phyloP scores from a whole-genome alignment of 2,113 vertebrate species.

The Lophura nycthemera region DNA sequence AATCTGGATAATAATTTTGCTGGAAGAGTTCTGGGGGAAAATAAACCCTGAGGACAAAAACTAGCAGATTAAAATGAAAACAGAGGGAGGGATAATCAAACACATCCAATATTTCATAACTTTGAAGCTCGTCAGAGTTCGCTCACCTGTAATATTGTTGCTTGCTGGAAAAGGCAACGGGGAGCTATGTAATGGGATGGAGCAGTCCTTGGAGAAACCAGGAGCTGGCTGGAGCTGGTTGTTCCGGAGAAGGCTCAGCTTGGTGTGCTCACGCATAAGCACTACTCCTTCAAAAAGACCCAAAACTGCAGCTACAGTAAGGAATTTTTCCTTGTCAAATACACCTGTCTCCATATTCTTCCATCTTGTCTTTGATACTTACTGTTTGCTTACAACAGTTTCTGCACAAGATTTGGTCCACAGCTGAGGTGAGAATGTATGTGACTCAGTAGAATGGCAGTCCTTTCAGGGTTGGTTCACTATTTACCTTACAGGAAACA shows the following conservation, averaged over 20 bases:
- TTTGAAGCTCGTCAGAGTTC: background rate
- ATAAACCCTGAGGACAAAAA: background rate
- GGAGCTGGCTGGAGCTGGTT: background rate
- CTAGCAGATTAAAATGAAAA: background rate
- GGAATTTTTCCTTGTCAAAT: background rate
- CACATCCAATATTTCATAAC: background rate
- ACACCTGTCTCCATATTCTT: background rate
- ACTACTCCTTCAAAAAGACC: background rate
- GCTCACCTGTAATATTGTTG: background rate
- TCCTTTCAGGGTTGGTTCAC: background rate
- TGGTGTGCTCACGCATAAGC: background rate
- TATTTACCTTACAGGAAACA: background rate
- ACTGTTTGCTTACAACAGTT: too few relatives aligned
- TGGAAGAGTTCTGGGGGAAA: conserved; percentile 14
- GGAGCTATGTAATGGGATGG: background rate
- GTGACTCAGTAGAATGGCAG: background rate
- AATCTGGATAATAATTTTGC: conserved; percentile 38
- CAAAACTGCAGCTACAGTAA: background rate
- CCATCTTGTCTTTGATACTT: background rate
- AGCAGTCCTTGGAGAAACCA: background rate
- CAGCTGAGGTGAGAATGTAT: background rate
- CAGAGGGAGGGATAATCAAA: background rate
- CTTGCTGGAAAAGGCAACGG: background rate
- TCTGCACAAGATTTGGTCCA: accelerated
- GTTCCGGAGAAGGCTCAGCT: background rate